Base-by-base conservation (phyloP, 2,113 vertebrate species). In the Thunnus thynnus region DNA sequence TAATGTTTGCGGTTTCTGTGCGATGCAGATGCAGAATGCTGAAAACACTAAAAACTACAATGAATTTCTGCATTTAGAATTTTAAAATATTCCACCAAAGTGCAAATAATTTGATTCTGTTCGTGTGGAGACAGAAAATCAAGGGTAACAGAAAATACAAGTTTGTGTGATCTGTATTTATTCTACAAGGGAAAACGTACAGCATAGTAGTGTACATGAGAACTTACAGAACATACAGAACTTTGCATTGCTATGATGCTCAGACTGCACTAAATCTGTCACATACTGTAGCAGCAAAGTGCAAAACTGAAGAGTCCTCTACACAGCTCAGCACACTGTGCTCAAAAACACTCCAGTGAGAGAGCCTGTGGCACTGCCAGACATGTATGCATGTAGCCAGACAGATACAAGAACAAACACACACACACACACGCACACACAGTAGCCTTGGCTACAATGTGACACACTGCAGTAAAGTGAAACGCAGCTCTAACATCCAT, bases 401-500 rank as follows among this genome's bases (percentile, higher is more conserved):
- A 71, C 72, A 74, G 13, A 80, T 63, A 70, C 71, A 68, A 63
- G 44, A 47, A 63, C 76, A 80, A 3, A 74, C 72, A 77, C 57
- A 57, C 27, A 56, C 32, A 79, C 60, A 64, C 55, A 20, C 36
- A 66, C 16, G 48, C 51, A 61, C 47, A 67, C 16, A 69, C 27
- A 36, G 27, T 47, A 72, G 74, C 44, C 57, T 54, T 76, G 52
- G 68, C 41, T 36, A 16, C 58, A 71, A 44, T 65, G 55, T 66
- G 17, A 58, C 72, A 83, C 63, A 44, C n/a, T 72, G 65, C 50
- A 32, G 22, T 48, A 41, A 68, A 78, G 68, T 62, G 18, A 80
- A 65, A 50, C 51, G 18, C 61, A 72, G 27, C 58, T 84, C 30
- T 54, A 30, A 70, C 56, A 82, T 57, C 62, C 41, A 47, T 48